These are phyloP conservation scores for Chlorops oryzae DNA, from an alignment of 1,140 invertebrate genomes.

Conservation along the genomic window DNA sequence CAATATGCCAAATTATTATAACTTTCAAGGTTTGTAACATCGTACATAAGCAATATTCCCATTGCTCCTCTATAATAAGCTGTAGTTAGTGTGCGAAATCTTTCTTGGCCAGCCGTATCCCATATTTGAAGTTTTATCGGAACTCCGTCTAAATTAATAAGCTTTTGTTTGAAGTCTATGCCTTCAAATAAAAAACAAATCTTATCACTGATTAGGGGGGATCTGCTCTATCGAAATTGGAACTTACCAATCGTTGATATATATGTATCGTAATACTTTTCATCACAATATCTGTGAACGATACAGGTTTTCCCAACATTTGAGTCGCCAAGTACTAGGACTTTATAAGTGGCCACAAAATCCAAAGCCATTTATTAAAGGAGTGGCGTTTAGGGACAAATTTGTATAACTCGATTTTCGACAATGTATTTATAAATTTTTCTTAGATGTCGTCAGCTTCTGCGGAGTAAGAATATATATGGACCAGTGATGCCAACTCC, in stretches of 20 bases:
- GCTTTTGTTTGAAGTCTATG: slow-evolving; percentile 88
- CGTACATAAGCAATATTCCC: slow-evolving; percentile 82
- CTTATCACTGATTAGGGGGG: background rate
- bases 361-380: slow-evolving; percentile 77
- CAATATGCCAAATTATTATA: slow-evolving; percentile 83
- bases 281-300: slow-evolving; percentile 83
- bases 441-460: too few species aligned
- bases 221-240: background rate
- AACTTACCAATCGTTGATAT: slow-evolving; percentile 84
- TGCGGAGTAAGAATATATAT: too few species aligned
- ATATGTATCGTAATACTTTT: slow-evolving; percentile 84
- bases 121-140: slow-evolving; percentile 85
- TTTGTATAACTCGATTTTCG: too few species aligned
- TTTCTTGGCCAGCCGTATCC: slow-evolving; percentile 60
- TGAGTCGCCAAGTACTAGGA: slow-evolving; percentile 81
- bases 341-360: slow-evolving; percentile 77
- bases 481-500: too few species aligned
- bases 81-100: slow-evolving; percentile 65
- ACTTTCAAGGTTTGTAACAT: slow-evolving; percentile 78
- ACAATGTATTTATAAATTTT: too few species aligned
- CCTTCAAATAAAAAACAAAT: slow-evolving; percentile 52
- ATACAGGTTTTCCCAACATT: slow-evolving; percentile 91
- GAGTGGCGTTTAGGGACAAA: too few species aligned
- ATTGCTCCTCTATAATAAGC: slow-evolving; percentile 82
- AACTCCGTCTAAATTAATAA: slow-evolving; percentile 76